Percentiles rank a stretch among this genome's conserved stretches.
phyloP scores from a whole-genome alignment of 2,797 vertebrate species.

The Melanotaenia maccullochi region DNA sequence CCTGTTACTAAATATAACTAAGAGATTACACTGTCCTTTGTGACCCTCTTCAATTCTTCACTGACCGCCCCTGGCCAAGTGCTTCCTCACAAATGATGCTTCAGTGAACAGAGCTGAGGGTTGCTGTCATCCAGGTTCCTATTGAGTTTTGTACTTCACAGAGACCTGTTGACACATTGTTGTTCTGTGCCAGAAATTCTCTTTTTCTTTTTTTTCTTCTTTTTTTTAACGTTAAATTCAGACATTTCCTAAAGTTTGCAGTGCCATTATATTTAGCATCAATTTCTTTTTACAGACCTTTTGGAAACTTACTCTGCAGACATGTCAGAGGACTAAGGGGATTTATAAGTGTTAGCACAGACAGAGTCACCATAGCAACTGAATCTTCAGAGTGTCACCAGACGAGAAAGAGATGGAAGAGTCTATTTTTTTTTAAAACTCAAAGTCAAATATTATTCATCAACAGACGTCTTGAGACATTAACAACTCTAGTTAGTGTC shows the following conservation, averaged over 20 bases:
- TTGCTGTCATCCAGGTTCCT: conserved; percentile 27
- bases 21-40: conserved; percentile 31
- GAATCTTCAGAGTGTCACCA: conserved; percentile 53
- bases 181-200: conserved; percentile 11
- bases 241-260: conserved; percentile 2
- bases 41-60: conserved; percentile 39
- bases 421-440: conserved; percentile 30
- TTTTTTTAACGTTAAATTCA: not conserved
- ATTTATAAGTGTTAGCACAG: conserved; percentile 60
- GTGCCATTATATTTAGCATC: conserved; percentile 36
- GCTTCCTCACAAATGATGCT: conserved; percentile 36
- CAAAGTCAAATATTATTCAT: conserved; percentile 24
- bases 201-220: conserved; percentile 36
- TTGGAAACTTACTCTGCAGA: conserved; percentile 34
- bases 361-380: conserved; percentile 73
- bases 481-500: conserved; percentile 11
- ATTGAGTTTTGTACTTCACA: conserved; percentile 4
- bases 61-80: conserved; percentile 21
- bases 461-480: conserved; percentile 14
- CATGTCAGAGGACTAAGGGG: conserved; percentile 51
- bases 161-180: conserved; percentile 23
- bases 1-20: conserved; percentile 27
- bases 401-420: conserved; percentile 53
- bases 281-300: conserved; percentile 31
- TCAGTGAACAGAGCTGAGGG: conserved; percentile 26